phyloP scores from a whole-genome alignment of 2,113 vertebrate species.

The Gyps fulvus region DNA sequence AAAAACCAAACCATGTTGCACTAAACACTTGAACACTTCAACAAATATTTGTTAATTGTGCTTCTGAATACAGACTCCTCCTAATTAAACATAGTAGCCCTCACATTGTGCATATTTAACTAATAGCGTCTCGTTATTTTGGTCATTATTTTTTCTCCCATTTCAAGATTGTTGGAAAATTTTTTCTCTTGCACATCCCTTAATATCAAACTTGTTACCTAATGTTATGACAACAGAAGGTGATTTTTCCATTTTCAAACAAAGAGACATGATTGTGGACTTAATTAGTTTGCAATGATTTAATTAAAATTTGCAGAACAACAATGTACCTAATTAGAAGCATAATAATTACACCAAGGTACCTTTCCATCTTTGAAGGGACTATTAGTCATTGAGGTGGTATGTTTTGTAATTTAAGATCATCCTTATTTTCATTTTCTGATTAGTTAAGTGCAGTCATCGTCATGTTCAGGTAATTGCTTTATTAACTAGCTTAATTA shows the following conservation, averaged over 20 bases:
- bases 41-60: not conserved
- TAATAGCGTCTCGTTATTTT: not conserved
- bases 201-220: not conserved
- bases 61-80: not conserved
- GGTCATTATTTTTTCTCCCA: not conserved
- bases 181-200: not conserved
- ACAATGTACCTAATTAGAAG: slow-evolving; percentile 62
- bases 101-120: not conserved
- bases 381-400: slow-evolving; percentile 51
- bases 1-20: not conserved
- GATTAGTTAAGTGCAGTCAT: slow-evolving; percentile 62
- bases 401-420: slow-evolving; percentile 64
- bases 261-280: slow-evolving; percentile 52
- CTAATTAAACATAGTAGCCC: not conserved
- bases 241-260: slow-evolving; percentile 53
- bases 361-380: slow-evolving; percentile 59
- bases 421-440: slow-evolving; percentile 70
- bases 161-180: not conserved
- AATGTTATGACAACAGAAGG: slow-evolving; percentile 17
- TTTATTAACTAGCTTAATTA: slow-evolving; percentile 75
- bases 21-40: not conserved
- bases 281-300: slow-evolving; percentile 70
- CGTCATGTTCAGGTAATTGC: slow-evolving; percentile 71
- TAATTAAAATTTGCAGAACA: slow-evolving; percentile 70
- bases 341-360: slow-evolving; percentile 59